Evolutionary conservation across 2,797 vertebrate genomes (phyloP).

Genomic region (Percopsis omiscomaycus): DNA sequence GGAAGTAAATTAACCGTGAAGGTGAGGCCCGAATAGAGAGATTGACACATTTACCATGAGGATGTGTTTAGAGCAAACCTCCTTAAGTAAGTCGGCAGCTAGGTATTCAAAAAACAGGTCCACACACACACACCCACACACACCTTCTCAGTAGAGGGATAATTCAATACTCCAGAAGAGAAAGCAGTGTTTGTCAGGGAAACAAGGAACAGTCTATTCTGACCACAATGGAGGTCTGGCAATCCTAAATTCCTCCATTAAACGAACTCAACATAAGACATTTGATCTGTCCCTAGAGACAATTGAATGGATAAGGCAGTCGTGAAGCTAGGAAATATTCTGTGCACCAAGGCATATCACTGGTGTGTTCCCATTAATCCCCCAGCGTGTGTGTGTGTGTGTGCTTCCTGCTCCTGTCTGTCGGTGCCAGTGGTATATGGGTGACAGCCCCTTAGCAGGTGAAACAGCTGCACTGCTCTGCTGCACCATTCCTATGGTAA

Average conservation of each 20-base stretch:
- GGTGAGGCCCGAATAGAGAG: constrained; percentile 55
- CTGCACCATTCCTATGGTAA: constrained; percentile 51
- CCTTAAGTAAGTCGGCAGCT: constrained; percentile 61
- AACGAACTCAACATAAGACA: constrained; percentile 43
- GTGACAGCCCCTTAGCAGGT: constrained; percentile 49
- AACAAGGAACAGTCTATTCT: constrained; percentile 32
- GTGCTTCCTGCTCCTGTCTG: constrained; percentile 1
- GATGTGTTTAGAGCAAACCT: constrained; percentile 61
- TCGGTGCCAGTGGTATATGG: constrained; percentile 22
- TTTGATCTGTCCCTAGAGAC: constrained; percentile 37
- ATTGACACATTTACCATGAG: constrained; percentile 55
- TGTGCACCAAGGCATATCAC: background rate
- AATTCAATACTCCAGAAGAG: constrained; percentile 56
- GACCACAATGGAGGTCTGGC: constrained; percentile 33
- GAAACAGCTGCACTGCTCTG: constrained; percentile 43
- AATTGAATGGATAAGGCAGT: constrained; percentile 4
- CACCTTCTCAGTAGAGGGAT: constrained; percentile 49
- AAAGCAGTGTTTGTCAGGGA: constrained; percentile 65
- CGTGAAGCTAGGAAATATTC: background rate
- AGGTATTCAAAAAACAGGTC: constrained; percentile 19
- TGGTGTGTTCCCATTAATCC: constrained; percentile 2
- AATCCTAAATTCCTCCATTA: constrained; percentile 50
- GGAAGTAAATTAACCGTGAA: constrained; percentile 67
- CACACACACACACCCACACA: constrained; percentile 29
- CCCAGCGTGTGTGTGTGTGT: constrained; percentile 8